Evolutionary conservation across 92 coral and sea anemone genomes (phyloP), one percentile per base, ranked within the genome.

Genomic region (Epizoanthus stellaris): DNA sequence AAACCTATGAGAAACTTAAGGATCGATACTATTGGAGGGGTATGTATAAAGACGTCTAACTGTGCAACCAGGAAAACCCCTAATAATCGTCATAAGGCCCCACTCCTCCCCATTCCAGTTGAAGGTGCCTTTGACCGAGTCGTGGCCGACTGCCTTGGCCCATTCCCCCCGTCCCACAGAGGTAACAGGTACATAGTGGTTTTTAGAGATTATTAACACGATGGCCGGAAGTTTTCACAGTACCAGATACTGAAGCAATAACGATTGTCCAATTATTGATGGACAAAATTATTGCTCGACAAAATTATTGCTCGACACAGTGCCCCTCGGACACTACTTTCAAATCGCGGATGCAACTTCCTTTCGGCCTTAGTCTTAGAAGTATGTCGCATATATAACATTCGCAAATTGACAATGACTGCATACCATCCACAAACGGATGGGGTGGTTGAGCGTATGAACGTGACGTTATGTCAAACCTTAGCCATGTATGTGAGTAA

Each of bases 171-270:
- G 7, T 73, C 93, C 0, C 17, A 67, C 1, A 39, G 61, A 14
- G 90, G 88, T 1, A 91, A 91, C 16, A 67, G 60, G 21, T 90
- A 84, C 52, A 59, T 77, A 5, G 79, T 89, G 5, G 88, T 80
- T 1, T 73, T 91, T 3, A 80, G 79, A 5, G 95, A 90, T 52
- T 87, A 85, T 66, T 90, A 4, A 92, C 95, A 1, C 86, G 89
- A 17, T 92, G 91, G 88, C 82, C 87, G 0, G 92, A 90, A 36
- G 92, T 87, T 13, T 90, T 61, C 52, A 82, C 93, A 0, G 56
- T 90, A 0, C 90, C 93, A 10, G 75, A 76, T 40, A 80, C 85
- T 2, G 64, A 77, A 4, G 93, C 91, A 1, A 57, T n/a, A 13
- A 79, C 82, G 0, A 70, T 91, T 11, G 94, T 89, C 1, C 16